phyloP scores from a whole-genome alignment of 2,797 vertebrate species.

The Dicrostonyx torquatus region DNA sequence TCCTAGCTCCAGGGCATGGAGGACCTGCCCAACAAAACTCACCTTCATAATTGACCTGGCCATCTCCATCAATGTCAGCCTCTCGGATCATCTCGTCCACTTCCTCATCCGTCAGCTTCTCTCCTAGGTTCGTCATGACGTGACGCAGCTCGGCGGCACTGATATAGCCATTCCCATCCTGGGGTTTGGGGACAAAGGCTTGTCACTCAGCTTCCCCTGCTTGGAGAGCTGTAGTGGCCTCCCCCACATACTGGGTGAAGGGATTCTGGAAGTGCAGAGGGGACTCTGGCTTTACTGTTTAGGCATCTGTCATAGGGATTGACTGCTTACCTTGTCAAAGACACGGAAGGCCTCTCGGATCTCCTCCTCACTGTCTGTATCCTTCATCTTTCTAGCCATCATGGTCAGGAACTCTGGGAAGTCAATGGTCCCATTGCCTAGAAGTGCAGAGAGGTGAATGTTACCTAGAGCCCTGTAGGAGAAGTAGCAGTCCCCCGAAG shows the following conservation, averaged over 20 bases:
- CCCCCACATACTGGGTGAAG: not conserved
- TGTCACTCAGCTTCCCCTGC: not conserved
- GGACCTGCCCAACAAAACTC: not conserved
- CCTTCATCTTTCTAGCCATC: slow-evolving; percentile 97
- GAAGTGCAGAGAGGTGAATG: not conserved
- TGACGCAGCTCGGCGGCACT: slow-evolving; percentile 94
- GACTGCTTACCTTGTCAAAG: slow-evolving; percentile 91
- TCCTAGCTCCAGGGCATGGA: not conserved
- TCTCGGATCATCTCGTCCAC: slow-evolving; percentile 96
- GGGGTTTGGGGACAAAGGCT: not conserved
- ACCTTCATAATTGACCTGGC: slow-evolving; percentile 96
- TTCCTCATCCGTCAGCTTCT: slow-evolving; percentile 94
- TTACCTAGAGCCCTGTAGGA: not conserved
- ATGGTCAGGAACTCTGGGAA: slow-evolving; percentile 95
- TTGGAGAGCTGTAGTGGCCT: not conserved
- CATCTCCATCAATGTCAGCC: slow-evolving; percentile 93
- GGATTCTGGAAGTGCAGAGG: not conserved
- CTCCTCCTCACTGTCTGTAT: slow-evolving; percentile 95
- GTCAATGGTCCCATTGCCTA: slow-evolving; percentile 94
- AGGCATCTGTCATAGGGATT: not conserved
- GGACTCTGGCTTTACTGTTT: not conserved
- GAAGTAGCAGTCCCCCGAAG: accelerated
- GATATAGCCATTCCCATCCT: slow-evolving; percentile 95
- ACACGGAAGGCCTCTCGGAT: slow-evolving; percentile 95
- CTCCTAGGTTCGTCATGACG: slow-evolving; percentile 95